Base-by-base conservation (phyloP, 2,888 invertebrate species). In the Lydus trimaculatus region DNA sequence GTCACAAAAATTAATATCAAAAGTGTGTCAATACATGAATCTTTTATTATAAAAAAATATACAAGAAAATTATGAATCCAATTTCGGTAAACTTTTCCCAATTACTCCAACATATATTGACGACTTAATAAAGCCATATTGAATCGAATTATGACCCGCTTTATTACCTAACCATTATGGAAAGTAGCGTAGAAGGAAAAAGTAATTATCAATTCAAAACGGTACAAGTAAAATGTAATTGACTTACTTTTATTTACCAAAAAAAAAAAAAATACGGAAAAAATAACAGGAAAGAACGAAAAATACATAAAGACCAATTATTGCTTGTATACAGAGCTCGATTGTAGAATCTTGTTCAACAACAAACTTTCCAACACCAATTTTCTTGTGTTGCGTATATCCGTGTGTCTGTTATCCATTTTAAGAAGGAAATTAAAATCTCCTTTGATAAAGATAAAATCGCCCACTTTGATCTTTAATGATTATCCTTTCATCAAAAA, bases 401-500 rank as follows among this genome's bases (percentile, higher is more conserved):
- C 7, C 7, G 43, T 43, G 43, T 4, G 15, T 36, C 4, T 4
- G 15, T 4, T 70, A 63, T 67, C 63, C 63, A 62, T 67, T 63
- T 67, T 48, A 64, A 66, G 64, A 62, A 67, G 68, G 68, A 71
- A 70, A 67, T 71, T 66, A 71, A 67, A 67, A 65, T 70, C 67
- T 36, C 52, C 67, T 66, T 70, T 66, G 58, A 69, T 63, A 63
- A 64, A 59, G 61, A 64, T 58, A 17, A 25, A 20, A 33, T 31
- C 2, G 25, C 20, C 9, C 63, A 43, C 70, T 70, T 70, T 70
- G 70, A 70, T 70, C 67, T 67, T 58, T 48, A 56, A 23, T 63
- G 70, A 70, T 70, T 70, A 70, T 70, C 70, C 70, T 70, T 70
- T 70, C 65, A 70, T 70, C 61, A 70, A 11, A 66, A 69, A 69